Percentiles rank a stretch among this genome's conserved stretches.
These are phyloP conservation scores for Clitarchus hookeri DNA, from an alignment of 2,888 invertebrate species.

Conservation along the genomic window DNA sequence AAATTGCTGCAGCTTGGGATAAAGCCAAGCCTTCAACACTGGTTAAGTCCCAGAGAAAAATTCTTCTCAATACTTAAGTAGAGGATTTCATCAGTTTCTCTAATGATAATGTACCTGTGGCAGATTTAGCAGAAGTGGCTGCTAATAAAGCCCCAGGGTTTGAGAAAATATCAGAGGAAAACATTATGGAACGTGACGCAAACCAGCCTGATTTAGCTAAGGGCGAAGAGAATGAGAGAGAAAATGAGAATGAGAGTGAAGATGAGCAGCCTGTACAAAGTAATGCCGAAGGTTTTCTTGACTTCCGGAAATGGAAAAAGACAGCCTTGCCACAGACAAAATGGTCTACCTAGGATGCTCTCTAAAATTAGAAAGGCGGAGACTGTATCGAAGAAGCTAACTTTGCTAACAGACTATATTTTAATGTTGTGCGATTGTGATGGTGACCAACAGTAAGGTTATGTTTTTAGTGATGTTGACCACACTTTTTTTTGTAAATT, in stretches of 20 bases:
- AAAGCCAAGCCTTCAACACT: neutral
- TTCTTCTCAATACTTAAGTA: neutral
- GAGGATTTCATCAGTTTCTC: neutral
- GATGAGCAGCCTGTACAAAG: neutral
- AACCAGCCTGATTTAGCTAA: neutral
- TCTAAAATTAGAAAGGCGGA: too few species aligned
- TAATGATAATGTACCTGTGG: neutral
- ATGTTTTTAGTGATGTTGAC: too few species aligned
- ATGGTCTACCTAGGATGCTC: too few species aligned
- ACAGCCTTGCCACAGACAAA: neutral
- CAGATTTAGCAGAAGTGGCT: neutral
- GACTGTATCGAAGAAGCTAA: too few species aligned
- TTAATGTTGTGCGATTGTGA: too few species aligned
- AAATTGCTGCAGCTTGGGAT: neutral
- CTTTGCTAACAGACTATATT: too few species aligned
- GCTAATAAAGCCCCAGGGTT: neutral
- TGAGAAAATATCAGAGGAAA: neutral
- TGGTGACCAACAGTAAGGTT: too few species aligned
- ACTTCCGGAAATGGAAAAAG: neutral
- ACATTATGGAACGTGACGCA: neutral
- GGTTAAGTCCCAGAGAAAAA: neutral
- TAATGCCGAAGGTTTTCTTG: neutral
- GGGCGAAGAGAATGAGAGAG: neutral
- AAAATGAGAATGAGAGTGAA: neutral
- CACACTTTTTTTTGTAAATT: too few species aligned